phyloP scores from a whole-genome alignment of 2,797 vertebrate species.

The Mus minutoides region DNA sequence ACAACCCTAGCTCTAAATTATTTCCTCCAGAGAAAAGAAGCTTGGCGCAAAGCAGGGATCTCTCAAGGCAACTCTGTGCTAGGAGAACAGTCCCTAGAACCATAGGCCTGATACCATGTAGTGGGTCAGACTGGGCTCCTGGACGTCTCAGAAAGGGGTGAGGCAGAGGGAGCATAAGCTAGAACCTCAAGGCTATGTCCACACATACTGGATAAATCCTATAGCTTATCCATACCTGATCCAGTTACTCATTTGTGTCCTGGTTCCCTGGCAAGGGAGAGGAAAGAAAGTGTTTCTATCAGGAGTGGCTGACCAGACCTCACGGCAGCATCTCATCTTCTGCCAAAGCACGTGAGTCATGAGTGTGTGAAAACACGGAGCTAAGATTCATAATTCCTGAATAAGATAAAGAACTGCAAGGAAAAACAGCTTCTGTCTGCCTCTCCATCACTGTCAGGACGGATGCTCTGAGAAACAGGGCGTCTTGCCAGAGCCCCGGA shows the following conservation, averaged over 20 bases:
- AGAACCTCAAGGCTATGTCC: background rate
- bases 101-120: background rate
- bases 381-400: conserved; percentile 74
- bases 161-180: no score
- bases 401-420: conserved; percentile 63
- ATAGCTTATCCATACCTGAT: background rate
- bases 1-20: background rate
- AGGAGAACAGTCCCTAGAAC: background rate
- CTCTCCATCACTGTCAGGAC: background rate
- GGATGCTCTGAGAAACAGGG: background rate
- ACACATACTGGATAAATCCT: background rate
- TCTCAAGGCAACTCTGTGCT: background rate
- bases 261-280: background rate
- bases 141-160: background rate
- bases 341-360: conserved; percentile 60
- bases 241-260: background rate
- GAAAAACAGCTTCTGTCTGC: conserved; percentile 71
- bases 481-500: background rate
- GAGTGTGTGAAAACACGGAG: conserved; percentile 75
- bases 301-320: background rate
- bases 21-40: conserved; percentile 27
- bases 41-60: background rate
- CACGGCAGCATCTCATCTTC: background rate
- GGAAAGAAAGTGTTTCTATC: background rate
- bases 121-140: background rate